Percentiles rank a stretch among this genome's conserved stretches.
Evolutionary conservation across 2,888 invertebrate genomes (phyloP).

Genomic region (Ectropis crepuscularia): DNA sequence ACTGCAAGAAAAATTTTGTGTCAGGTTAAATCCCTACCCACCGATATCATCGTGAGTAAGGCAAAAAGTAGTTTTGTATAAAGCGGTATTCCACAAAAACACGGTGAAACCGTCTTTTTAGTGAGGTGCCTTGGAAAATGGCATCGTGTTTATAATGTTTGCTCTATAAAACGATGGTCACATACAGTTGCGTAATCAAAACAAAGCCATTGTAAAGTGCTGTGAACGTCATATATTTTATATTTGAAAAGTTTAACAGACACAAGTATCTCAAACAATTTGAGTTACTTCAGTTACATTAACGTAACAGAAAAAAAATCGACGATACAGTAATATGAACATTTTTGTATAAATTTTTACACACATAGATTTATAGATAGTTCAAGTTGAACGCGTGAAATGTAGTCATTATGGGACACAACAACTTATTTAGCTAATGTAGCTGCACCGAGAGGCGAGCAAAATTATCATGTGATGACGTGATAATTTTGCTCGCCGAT

Average conservation of each 20-base stretch:
- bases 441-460: too few species aligned
- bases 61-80: constrained; percentile 14
- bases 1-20: constrained; percentile 30
- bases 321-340: too few species aligned
- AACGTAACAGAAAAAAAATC: too few species aligned
- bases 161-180: not conserved
- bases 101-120: not conserved
- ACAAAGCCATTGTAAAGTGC: constrained; percentile 4
- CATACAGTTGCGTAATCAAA: constrained; percentile 2
- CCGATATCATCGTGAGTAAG: constrained; percentile 24
- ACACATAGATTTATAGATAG: not conserved
- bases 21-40: constrained; percentile 23
- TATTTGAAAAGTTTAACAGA: not conserved
- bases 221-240: constrained; percentile 1
- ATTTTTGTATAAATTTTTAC: too few species aligned
- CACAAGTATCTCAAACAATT: not conserved
- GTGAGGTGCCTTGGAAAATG: constrained; percentile 6
- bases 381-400: not conserved
- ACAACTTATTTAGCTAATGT: too few species aligned
- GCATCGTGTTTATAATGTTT: constrained; percentile 15
- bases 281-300: not conserved
- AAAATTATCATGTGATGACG: too few species aligned
- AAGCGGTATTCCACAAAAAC: constrained; percentile 14
- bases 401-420: too few species aligned
- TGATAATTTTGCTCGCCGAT: too few species aligned